Evolutionary conservation across 2,888 invertebrate genomes (phyloP).

Genomic region (Melipona bicolor): DNA sequence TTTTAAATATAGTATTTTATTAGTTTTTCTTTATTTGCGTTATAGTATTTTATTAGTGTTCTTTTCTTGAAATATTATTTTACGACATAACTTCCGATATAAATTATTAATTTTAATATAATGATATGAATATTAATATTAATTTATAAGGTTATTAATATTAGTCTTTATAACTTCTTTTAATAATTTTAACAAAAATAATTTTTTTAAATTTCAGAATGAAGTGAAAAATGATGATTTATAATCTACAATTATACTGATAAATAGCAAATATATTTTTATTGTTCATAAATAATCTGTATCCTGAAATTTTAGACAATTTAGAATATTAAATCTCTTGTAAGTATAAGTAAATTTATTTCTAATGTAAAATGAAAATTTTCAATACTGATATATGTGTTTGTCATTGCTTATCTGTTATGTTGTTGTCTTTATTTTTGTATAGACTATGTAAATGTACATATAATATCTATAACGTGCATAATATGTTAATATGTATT

Average conservation of each 20-base stretch:
- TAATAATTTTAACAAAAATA: conserved; percentile 1
- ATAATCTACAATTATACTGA: conserved; percentile 42
- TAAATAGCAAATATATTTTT: conserved; percentile 54
- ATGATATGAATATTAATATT: too few species aligned
- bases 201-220: conserved; percentile 37
- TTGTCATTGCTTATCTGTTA: neutral
- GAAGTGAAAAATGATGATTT: conserved; percentile 45
- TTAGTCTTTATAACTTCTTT: too few species aligned
- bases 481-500: neutral
- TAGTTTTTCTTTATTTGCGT: too few species aligned
- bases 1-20: too few species aligned
- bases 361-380: conserved; percentile 32
- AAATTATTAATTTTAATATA: too few species aligned
- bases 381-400: neutral
- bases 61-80: too few species aligned
- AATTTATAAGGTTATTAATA: too few species aligned
- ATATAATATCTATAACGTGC: neutral
- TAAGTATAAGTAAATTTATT: conserved; percentile 53
- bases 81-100: too few species aligned
- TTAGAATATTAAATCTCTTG: conserved; percentile 43
- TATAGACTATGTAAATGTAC: neutral
- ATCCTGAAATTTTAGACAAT: conserved; percentile 39
- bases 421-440: neutral
- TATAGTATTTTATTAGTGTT: too few species aligned
- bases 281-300: conserved; percentile 50